These are phyloP conservation scores for Ceyx erithaca DNA, from an alignment of 2,797 vertebrate genomes.

Conservation along the genomic window DNA sequence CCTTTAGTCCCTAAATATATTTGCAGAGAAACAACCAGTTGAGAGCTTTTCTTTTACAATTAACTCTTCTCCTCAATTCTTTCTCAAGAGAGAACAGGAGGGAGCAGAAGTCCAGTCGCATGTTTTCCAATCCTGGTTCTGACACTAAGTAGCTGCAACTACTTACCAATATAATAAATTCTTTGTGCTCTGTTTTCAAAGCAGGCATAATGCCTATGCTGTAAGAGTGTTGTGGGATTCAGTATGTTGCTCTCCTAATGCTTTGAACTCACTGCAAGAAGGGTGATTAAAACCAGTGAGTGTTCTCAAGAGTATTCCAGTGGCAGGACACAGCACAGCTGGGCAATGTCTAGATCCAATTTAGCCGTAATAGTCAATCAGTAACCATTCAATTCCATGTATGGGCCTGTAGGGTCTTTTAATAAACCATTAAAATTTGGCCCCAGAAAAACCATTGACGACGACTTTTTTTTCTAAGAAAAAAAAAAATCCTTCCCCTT, in stretches of 20 bases:
- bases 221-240: not conserved
- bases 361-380: not conserved
- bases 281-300: not conserved
- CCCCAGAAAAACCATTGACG: not conserved
- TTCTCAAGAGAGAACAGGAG: not conserved
- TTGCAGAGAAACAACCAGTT: not conserved
- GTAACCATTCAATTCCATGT: not conserved
- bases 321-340: not conserved
- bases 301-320: not conserved
- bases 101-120: not conserved
- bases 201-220: not conserved
- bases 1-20: not conserved
- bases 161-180: constrained; percentile 8
- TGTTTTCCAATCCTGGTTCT: constrained; percentile 38
- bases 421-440: not conserved
- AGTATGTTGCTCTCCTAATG: not conserved
- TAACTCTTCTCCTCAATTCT: not conserved
- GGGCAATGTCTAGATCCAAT: not conserved
- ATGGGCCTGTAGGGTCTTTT: not conserved
- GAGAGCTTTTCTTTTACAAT: not conserved
- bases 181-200: constrained; percentile 20
- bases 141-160: constrained; percentile 13
- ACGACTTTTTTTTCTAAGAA: not conserved
- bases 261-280: constrained; percentile 18
- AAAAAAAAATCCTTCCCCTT: not conserved